Percentiles rank a stretch among this genome's conserved stretches.
Evolutionary conservation across 2,113 vertebrate genomes (phyloP).

Genomic region (Leptobrachium ailaonicum): DNA sequence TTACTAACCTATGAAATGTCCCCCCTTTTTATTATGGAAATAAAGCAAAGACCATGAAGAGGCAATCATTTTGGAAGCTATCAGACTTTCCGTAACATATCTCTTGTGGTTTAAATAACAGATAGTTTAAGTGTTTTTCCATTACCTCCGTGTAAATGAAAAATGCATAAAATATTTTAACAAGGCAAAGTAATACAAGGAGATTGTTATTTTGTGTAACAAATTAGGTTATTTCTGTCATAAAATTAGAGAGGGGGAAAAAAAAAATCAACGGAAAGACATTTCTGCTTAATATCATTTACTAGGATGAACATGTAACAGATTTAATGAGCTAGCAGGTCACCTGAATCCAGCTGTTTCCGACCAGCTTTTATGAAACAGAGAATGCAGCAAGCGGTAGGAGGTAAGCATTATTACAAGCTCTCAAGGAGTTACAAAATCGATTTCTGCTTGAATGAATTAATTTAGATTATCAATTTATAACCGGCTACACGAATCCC

Average conservation of each 20-base stretch:
- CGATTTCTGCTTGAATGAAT: slow-evolving; percentile 84
- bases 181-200: slow-evolving; percentile 82
- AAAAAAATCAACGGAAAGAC: slow-evolving; percentile 77
- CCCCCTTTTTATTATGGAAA: slow-evolving; percentile 89
- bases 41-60: slow-evolving; percentile 91
- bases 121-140: slow-evolving; percentile 89
- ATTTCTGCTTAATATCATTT: slow-evolving; percentile 83
- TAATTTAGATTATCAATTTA: slow-evolving; percentile 87
- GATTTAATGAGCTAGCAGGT: slow-evolving; percentile 86
- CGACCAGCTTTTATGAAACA: slow-evolving; percentile 74
- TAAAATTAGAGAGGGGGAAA: slow-evolving; percentile 68
- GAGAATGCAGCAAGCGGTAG: slow-evolving; percentile 72
- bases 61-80: slow-evolving; percentile 89
- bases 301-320: slow-evolving; percentile 77
- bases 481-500: slow-evolving; percentile 77
- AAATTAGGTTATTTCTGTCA: slow-evolving; percentile 87
- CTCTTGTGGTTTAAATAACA: slow-evolving; percentile 92
- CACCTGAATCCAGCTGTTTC: slow-evolving; percentile 86
- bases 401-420: slow-evolving; percentile 78
- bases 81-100: slow-evolving; percentile 81
- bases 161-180: slow-evolving; percentile 87
- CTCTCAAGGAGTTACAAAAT: slow-evolving; percentile 77
- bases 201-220: slow-evolving; percentile 84
- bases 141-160: slow-evolving; percentile 81
- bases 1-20: slow-evolving; percentile 92